Evolutionary conservation across 1,140 invertebrate genomes (phyloP), one percentile per base, ranked within the genome.

Genomic region (Caenorhabditis brenneri): DNA sequence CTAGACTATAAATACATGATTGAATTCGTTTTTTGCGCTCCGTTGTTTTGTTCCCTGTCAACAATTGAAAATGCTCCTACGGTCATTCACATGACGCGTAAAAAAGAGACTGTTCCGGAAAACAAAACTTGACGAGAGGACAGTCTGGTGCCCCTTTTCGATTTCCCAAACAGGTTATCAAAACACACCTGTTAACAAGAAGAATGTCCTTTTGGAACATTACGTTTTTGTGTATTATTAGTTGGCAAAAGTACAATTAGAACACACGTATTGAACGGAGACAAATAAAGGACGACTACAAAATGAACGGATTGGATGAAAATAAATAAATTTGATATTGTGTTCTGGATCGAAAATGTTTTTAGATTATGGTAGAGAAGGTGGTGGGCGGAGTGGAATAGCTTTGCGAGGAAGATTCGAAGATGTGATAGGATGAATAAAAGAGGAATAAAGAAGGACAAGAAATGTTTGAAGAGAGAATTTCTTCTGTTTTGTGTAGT

Each of bases 281-380:
- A 51, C 15, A 15, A 58, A 58, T 58, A 19, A 22, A 33, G 22
- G 36, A 15, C 9, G 19, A 51, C 49, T 19, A 51, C 19, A 19
- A 6, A 51, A 58, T 29, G 24, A 3, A 29, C 5, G 7, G 3
- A 58, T 19, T 9, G 22, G 3, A 58, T 58, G 27, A 58, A 29
- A 29, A 58, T 5, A 58, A 58, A 7, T 7, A 10, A 24, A n/a
- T n/a, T n/a, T 9, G 19, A 51, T 24, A 27, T 55, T 55, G 4
- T 55, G 58, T 65, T 65, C 29, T 33, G 58, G 58, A 33, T 65
- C 31, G 31, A 65, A 65, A n/a, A 65, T 36, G 29, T 65, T 33
- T 36, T 65, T 16, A 19, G 29, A 33, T 19, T 65, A 65, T 16
- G 31, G 58, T 55, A 55, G 53, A 55, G 2, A 55, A 55, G n/a